Conservation (phyloP, 2,797 vertebrate species). For the Pseudochromis fuscus region DNA sequence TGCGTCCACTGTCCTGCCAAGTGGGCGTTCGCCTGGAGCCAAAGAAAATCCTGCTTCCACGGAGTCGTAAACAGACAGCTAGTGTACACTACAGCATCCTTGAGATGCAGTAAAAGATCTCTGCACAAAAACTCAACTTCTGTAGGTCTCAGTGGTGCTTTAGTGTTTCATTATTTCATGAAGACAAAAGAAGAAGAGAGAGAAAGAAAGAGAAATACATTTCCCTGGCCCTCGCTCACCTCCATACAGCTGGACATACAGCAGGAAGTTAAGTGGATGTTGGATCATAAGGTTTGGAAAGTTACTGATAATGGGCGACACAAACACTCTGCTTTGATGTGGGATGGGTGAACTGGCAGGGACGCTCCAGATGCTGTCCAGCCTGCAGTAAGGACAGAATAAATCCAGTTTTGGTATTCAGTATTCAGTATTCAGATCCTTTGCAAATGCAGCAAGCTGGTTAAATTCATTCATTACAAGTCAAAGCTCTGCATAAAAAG, state of each 20-base stretch:
- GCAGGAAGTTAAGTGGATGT: neutral
- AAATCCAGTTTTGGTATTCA: neutral
- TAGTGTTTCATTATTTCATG: conserved; percentile 6
- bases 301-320: neutral
- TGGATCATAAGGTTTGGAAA: neutral
- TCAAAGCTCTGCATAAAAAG: too few species aligned
- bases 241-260: neutral
- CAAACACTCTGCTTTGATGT: neutral
- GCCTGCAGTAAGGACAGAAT: neutral
- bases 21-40: conserved; percentile 31
- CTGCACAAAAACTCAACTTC: neutral
- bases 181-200: too few species aligned
- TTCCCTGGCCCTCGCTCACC: neutral
- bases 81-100: conserved; percentile 13
- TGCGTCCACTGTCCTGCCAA: conserved; percentile 60
- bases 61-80: conserved; percentile 17
- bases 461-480: too few species aligned
- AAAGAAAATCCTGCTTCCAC: conserved; percentile 18
- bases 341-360: neutral
- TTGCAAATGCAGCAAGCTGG: too few species aligned
- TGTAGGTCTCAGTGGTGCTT: neutral
- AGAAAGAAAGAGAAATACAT: neutral
- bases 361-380: neutral
- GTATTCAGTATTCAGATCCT: too few species aligned
- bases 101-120: neutral